phyloP scores from a whole-genome alignment of 2,797 vertebrate species.

The Thunnus albacares region DNA sequence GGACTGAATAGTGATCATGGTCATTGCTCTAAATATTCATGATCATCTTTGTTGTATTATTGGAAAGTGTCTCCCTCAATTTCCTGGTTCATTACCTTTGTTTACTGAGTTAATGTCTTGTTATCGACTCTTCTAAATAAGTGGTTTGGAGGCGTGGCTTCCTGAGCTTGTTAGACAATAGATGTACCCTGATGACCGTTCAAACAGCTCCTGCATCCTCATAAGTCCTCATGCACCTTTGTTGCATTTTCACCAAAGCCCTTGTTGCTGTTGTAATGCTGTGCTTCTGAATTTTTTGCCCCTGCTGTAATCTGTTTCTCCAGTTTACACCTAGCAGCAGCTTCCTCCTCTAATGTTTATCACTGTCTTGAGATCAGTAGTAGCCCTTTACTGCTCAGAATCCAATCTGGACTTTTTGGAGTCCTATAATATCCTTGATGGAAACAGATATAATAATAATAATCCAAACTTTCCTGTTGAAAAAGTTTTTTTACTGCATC shows the following conservation, averaged over 20 bases:
- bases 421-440: neutral
- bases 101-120: constrained; percentile 29
- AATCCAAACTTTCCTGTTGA: neutral
- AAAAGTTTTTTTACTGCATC: neutral
- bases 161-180: neutral
- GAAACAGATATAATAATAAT: neutral
- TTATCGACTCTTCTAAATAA: constrained; percentile 1
- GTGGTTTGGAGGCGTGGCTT: neutral
- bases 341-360: neutral
- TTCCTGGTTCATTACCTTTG: constrained; percentile 19
- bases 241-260: constrained; percentile 13
- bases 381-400: neutral
- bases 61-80: constrained; percentile 21
- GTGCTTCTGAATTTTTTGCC: neutral
- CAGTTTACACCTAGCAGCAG: constrained; percentile 9
- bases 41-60: neutral
- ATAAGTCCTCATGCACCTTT: neutral
- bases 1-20: neutral
- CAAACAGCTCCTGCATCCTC: constrained; percentile 19
- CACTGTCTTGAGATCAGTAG: neutral
- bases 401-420: neutral
- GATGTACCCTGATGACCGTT: constrained; percentile 20
- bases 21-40: neutral
- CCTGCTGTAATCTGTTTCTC: constrained; percentile 16
- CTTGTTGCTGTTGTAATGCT: neutral